These are phyloP conservation scores for Ctenodactylus gundi DNA, from an alignment of 2,113 vertebrate species.

Conservation along the genomic window DNA sequence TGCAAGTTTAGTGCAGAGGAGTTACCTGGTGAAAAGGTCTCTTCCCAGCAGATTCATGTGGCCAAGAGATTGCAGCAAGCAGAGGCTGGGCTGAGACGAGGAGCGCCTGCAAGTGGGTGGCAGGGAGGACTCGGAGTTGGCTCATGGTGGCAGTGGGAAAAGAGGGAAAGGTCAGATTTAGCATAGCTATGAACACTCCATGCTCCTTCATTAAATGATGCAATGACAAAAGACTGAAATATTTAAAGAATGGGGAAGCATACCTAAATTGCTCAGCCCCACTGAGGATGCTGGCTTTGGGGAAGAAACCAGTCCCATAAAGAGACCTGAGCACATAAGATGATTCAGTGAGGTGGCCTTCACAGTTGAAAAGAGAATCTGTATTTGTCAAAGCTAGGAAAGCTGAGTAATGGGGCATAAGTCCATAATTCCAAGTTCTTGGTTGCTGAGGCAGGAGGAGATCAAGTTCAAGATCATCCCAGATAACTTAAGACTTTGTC, in stretches of 20 bases:
- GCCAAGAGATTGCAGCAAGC: background rate
- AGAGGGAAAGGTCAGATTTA: background rate
- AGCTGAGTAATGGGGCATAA: accelerated
- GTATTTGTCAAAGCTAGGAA: background rate
- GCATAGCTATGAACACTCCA: background rate
- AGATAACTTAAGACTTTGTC: background rate
- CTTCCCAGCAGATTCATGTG: background rate
- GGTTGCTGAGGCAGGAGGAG: background rate
- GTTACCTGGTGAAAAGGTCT: background rate
- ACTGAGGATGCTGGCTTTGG: background rate
- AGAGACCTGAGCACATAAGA: background rate
- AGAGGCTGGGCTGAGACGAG: background rate
- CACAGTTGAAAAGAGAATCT: background rate
- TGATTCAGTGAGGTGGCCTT: background rate
- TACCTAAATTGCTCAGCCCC: background rate
- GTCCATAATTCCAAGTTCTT: background rate
- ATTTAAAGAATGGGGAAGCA: background rate
- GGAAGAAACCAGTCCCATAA: background rate
- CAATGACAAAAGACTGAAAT: background rate
- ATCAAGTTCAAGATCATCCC: background rate
- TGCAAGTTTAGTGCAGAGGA: background rate
- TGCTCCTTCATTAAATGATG: background rate
- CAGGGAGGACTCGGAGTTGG: background rate
- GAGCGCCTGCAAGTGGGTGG: background rate
- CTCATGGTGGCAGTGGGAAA: background rate